Evolutionary conservation across 2,797 vertebrate species (phyloP).

Genomic region (Fratercula arctica): DNA sequence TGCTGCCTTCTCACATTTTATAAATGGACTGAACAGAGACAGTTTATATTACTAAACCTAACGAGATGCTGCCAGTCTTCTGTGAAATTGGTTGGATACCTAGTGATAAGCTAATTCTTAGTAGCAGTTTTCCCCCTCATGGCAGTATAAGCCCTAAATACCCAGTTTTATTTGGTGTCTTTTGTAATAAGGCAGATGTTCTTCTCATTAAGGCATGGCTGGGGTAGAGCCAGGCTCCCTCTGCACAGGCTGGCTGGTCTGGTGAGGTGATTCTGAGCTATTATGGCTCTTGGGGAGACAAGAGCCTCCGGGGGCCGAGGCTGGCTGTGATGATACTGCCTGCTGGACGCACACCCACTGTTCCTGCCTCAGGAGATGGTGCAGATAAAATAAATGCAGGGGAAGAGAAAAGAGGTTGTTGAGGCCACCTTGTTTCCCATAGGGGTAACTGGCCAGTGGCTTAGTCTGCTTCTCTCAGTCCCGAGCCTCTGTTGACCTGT

Average conservation of each 20-base stretch:
- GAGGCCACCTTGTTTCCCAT: background rate
- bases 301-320: rapidly evolving
- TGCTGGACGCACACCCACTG: background rate
- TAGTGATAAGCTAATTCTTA: background rate
- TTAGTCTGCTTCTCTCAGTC: background rate
- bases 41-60: slow-evolving; percentile 22
- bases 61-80: background rate
- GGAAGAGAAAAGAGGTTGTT: background rate
- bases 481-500: background rate
- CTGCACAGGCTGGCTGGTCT: background rate
- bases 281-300: background rate
- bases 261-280: background rate
- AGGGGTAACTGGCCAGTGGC: background rate
- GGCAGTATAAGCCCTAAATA: background rate
- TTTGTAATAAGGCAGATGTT: background rate
- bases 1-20: slow-evolving; percentile 59
- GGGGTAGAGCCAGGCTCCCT: background rate
- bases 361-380: background rate
- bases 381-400: background rate
- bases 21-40: slow-evolving; percentile 12
- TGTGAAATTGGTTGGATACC: slow-evolving; percentile 10
- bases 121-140: background rate
- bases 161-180: background rate
- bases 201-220: background rate
- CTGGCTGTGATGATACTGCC: background rate